Evolutionary conservation across 2,797 vertebrate species (phyloP).

Genomic region (Sebastes taczanowskii): DNA sequence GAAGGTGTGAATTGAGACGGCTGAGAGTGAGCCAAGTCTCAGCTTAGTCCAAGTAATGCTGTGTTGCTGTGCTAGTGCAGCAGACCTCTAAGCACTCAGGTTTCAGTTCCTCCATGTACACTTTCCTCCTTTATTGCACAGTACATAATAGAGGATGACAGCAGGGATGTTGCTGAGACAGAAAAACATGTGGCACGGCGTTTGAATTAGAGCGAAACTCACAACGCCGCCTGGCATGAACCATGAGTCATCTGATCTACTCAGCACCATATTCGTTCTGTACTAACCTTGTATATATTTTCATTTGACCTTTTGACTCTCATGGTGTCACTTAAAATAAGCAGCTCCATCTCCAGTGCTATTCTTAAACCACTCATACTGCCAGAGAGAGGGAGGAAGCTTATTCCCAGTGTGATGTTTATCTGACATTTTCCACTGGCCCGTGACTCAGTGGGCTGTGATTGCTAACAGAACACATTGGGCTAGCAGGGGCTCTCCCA

Average conservation of each 20-base stretch:
- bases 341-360: conserved; percentile 62
- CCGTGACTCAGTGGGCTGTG: conserved; percentile 69
- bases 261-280: conserved; percentile 26
- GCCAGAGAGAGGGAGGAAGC: conserved; percentile 58
- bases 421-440: conserved; percentile 79
- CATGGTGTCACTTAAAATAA: conserved; percentile 74
- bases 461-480: conserved; percentile 66
- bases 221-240: conserved; percentile 29
- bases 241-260: conserved; percentile 47
- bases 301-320: conserved; percentile 72
- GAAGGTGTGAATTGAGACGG: conserved; percentile 54
- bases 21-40: conserved; percentile 28
- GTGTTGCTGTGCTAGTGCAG: background rate
- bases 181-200: conserved; percentile 34
- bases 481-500: conserved; percentile 50
- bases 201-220: conserved; percentile 57
- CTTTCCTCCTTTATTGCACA: conserved; percentile 17
- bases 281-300: conserved; percentile 58
- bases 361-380: conserved; percentile 75
- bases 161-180: conserved; percentile 38
- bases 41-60: conserved; percentile 14
- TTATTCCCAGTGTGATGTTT: conserved; percentile 75
- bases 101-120: conserved; percentile 24
- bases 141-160: conserved; percentile 50
- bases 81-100: conserved; percentile 16